Evolutionary conservation across 2,797 vertebrate species (phyloP).

Genomic region (Ibycter americanus): DNA sequence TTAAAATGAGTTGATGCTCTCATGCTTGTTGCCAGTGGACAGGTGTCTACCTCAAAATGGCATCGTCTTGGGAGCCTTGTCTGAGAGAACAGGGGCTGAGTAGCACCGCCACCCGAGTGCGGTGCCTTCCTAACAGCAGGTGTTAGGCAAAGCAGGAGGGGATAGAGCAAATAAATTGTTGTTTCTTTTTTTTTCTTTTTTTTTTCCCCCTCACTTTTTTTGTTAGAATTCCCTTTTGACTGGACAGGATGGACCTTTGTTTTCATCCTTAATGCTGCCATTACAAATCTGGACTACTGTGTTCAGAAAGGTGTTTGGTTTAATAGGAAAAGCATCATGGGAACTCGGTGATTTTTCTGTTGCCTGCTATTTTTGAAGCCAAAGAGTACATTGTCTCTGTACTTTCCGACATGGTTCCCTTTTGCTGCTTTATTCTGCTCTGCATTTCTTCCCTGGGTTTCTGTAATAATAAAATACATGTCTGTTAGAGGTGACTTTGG

Average conservation of each 20-base stretch:
- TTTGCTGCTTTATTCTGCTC: background rate
- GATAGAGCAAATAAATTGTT: background rate
- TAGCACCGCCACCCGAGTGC: background rate
- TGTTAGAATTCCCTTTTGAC: background rate
- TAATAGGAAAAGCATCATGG: background rate
- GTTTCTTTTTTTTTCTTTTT: background rate
- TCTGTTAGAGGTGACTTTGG: background rate
- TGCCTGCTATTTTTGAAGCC: background rate
- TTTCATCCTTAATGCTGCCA: background rate
- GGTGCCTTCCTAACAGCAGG: background rate
- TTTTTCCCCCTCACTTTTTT: background rate
- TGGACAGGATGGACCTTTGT: background rate
- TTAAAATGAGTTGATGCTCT: constrained; percentile 51
- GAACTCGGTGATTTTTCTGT: background rate
- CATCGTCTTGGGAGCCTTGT: constrained; percentile 11
- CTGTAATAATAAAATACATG: background rate
- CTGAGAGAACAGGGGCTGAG: constrained; percentile 19
- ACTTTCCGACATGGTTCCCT: background rate
- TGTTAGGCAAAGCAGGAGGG: background rate
- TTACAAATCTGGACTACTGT: background rate
- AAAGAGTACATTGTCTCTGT: background rate
- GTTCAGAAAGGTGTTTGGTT: background rate
- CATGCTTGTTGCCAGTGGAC: constrained; percentile 52
- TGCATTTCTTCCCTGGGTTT: background rate
- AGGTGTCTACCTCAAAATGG: constrained; percentile 67